phyloP scores from a whole-genome alignment of 2,888 invertebrate genomes.

The Mellilla xanthometata region DNA sequence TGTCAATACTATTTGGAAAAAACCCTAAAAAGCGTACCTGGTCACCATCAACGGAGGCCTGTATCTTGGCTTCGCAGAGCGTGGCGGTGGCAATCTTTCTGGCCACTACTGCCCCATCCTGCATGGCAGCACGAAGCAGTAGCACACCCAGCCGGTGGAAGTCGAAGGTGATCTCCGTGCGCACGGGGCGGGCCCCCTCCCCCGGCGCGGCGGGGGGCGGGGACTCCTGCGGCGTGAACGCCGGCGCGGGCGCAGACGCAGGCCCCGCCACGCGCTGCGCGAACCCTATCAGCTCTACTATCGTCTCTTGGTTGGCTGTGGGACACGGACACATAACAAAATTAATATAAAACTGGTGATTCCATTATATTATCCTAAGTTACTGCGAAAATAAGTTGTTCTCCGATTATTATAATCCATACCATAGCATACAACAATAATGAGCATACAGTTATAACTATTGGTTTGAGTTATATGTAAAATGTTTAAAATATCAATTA shows the following conservation, averaged over 20 bases:
- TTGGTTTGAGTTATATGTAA: no score
- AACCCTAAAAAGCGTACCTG: no score
- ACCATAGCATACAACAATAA: no score
- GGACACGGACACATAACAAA: background rate
- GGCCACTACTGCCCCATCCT: conserved; percentile 87
- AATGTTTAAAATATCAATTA: no score
- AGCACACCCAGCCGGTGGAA: conserved; percentile 95
- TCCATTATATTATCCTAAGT: no score
- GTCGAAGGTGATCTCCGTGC: conserved; percentile 94
- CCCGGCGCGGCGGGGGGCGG: conserved; percentile 29
- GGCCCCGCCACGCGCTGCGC: conserved; percentile 84
- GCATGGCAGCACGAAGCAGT: conserved; percentile 90
- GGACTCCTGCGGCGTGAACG: conserved; percentile 26
- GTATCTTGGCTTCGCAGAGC: conserved; percentile 94
- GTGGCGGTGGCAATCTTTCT: conserved; percentile 97
- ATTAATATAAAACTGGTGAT: no score
- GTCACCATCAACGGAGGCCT: conserved; percentile 87
- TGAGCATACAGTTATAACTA: no score
- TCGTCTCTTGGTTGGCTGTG: conserved; percentile 96
- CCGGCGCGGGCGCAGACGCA: conserved; percentile 26
- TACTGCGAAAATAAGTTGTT: no score
- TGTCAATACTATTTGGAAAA: no score
- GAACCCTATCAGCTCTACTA: conserved; percentile 96
- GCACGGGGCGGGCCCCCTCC: conserved; percentile 46
- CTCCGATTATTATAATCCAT: no score